A percentile compares a stretch with the other conserved stretches of the same genome.
These are phyloP conservation scores for Xiphias gladius DNA, from an alignment of 2,113 vertebrate genomes.

Conservation along the genomic window DNA sequence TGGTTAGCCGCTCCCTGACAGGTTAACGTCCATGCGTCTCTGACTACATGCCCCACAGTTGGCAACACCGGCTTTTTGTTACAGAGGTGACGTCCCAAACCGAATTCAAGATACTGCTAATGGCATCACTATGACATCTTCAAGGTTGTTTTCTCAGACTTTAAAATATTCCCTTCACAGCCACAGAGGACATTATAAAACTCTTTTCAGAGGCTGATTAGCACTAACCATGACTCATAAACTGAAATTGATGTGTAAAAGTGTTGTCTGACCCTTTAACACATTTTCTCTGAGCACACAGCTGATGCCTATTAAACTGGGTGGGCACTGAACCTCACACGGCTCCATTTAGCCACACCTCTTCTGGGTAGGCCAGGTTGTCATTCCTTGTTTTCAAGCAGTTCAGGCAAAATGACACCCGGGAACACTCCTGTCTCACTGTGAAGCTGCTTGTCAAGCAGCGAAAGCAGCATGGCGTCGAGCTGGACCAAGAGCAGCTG, in stretches of 20 bases:
- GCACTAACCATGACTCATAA: neutral
- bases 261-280: no score
- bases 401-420: neutral
- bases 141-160: no score
- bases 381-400: neutral
- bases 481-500: conserved; percentile 11
- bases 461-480: neutral
- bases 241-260: neutral
- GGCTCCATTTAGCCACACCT: neutral
- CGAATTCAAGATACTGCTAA: no score
- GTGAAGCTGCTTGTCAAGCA: neutral
- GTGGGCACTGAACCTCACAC: neutral
- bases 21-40: no score
- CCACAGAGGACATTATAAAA: neutral
- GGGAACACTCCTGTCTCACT: neutral
- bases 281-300: neutral
- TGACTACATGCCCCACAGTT: no score
- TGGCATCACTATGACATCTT: no score
- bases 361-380: neutral
- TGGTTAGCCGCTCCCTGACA: no score
- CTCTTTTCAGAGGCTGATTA: neutral
- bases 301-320: neutral
- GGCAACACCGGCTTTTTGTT: no score
- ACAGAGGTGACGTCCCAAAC: no score
- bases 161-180: no score